A percentile compares a stretch with the other conserved stretches of the same genome.
phyloP scores from a whole-genome alignment of 2,113 vertebrate species.

The Alaudala cheleensis region DNA sequence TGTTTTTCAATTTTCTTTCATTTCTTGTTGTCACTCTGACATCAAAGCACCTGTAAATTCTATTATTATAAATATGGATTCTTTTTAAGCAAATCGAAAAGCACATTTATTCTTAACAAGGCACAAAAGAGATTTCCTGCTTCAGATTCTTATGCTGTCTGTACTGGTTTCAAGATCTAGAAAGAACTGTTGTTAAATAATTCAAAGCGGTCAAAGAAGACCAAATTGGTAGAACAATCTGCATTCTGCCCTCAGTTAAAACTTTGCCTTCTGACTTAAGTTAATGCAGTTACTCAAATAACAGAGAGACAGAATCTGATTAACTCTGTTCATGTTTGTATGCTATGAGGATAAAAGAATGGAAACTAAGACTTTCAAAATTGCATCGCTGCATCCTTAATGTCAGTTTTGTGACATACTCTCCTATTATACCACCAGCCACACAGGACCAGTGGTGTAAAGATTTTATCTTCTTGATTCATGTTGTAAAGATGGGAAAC shows the following conservation, averaged over 20 bases:
- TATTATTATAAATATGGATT: not conserved
- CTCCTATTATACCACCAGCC: not conserved
- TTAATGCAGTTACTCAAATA: not conserved
- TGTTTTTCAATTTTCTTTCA: not conserved
- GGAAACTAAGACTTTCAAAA: not conserved
- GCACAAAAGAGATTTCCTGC: not conserved
- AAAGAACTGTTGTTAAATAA: not conserved
- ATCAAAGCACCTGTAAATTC: not conserved
- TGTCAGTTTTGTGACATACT: not conserved
- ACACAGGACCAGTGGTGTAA: not conserved
- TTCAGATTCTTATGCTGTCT: not conserved
- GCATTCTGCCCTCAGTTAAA: not conserved
- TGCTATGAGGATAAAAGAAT: not conserved
- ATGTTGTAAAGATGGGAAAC: slow-evolving; percentile 10
- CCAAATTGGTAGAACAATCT: not conserved
- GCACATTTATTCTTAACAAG: not conserved
- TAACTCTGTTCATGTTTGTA: not conserved
- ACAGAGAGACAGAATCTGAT: not conserved
- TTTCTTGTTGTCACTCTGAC: not conserved
- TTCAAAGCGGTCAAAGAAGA: not conserved
- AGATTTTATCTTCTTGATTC: slow-evolving; percentile 18
- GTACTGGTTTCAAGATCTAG: not conserved
- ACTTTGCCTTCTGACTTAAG: not conserved
- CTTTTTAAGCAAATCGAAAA: not conserved
- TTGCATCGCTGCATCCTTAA: not conserved